A percentile compares a stretch with the other conserved stretches of the same genome.
These are phyloP conservation scores for Plusia festucae DNA, from an alignment of 2,888 invertebrate genomes.

Conservation along the genomic window DNA sequence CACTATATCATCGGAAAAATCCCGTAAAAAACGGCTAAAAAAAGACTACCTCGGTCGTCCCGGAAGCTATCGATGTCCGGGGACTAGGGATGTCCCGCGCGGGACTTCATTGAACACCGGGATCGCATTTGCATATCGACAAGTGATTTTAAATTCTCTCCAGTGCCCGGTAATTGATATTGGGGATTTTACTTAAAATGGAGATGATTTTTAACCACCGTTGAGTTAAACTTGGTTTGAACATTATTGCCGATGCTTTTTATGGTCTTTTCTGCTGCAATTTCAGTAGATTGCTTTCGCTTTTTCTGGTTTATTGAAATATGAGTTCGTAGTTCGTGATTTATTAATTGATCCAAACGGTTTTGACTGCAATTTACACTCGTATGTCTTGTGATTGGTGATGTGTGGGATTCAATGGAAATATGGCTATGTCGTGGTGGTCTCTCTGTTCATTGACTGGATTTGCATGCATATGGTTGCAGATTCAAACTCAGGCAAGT, in stretches of 20 bases:
- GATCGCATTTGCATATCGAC: constrained; percentile 84
- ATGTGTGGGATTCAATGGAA: too few species aligned
- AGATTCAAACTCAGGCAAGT: too few species aligned
- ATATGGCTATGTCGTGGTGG: too few species aligned
- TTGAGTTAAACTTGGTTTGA: constrained; percentile 11
- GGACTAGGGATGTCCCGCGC: constrained; percentile 58
- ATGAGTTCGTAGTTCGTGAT: not conserved
- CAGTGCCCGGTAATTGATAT: constrained; percentile 73
- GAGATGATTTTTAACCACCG: constrained; percentile 46
- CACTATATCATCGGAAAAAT: constrained; percentile 58
- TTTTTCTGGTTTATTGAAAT: not conserved
- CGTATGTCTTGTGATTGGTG: not conserved
- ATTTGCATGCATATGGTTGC: too few species aligned
- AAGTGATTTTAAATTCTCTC: constrained; percentile 70
- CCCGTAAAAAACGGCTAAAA: constrained; percentile 67
- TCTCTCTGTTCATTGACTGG: too few species aligned
- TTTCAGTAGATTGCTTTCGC: not conserved
- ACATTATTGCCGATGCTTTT: constrained; percentile 20
- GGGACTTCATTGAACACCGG: constrained; percentile 72
- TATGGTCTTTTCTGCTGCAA: not conserved
- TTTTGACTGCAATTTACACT: not conserved
- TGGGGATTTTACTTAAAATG: constrained; percentile 50
- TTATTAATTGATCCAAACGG: not conserved
- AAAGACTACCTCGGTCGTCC: constrained; percentile 69
- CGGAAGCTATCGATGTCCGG: constrained; percentile 84